Conservation (phyloP, 2,888 invertebrate genomes). For the Callinectes sapidus region DNA sequence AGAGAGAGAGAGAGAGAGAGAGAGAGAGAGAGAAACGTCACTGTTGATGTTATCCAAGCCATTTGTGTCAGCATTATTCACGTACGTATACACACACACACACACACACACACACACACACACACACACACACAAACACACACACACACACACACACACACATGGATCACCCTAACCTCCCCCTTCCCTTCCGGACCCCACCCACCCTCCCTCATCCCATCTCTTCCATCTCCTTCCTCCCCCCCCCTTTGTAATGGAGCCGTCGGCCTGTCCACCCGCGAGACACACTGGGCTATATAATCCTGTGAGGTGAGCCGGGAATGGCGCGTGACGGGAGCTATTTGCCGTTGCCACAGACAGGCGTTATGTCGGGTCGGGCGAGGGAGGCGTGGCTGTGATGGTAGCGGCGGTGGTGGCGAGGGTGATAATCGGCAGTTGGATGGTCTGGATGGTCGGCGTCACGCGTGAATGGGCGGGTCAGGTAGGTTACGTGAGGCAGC, state of each 20-base stretch:
- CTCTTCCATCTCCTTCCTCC: neutral
- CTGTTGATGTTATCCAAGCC: neutral
- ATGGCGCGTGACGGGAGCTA: neutral
- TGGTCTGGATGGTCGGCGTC: neutral
- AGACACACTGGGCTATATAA: neutral
- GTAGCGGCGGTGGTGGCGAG: neutral
- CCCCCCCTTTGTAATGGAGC: neutral
- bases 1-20: too few relatives aligned
- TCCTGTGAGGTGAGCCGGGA: neutral
- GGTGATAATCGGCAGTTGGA: neutral
- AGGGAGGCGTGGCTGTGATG: neutral
- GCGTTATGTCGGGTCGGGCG: neutral
- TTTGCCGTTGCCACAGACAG: neutral
- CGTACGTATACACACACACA: neutral
- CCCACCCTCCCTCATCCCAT: neutral
- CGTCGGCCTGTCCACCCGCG: neutral
- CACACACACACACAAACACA: neutral
- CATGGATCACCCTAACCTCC: neutral
- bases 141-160: constrained; percentile 5
- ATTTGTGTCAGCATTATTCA: neutral
- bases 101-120: neutral
- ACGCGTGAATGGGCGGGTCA: neutral
- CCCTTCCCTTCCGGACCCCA: neutral
- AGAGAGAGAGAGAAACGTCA: neutral
- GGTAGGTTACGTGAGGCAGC: neutral